Base-by-base conservation (phyloP, 2,113 vertebrate genomes). In the Myotis lucifugus region DNA sequence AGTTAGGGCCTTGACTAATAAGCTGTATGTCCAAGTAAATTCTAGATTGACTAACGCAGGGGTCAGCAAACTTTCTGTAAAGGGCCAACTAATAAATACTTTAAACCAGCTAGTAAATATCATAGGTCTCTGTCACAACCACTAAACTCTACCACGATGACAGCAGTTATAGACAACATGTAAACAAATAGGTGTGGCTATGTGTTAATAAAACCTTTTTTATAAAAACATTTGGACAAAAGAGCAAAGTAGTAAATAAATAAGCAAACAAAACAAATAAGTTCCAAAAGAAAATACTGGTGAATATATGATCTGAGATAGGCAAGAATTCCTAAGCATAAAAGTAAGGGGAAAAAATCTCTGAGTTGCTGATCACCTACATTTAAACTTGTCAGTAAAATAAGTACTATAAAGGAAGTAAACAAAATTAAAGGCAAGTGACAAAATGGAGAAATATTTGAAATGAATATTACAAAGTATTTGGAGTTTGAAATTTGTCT, bases 391-490 rank as follows among this genome's bases (percentile, higher is more conserved):
- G 2, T 54, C 66, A 79, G 83, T 66, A 42, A 89, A 87, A 56
- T 48, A 92, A 90, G 27, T 32, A 59, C 37, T 23, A 23, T 11
- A 87, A 88, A 87, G 48, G 74, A 88, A 46, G 46, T n/a, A 50
- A 84, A 54, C 32, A 88, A 78, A 88, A 66, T 66, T 54, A 74
- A 95, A 92, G n/a, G 61, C 12, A 94, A 90, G 61, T 66, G 25
- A 77, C 19, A 88, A 94, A 93, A 88, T 64, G 69, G 40, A 93
- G 54, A 91, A 83, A 85, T 48, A 92, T 25, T 19, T 84, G 3
- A 81, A 95, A 81, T 76, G 14, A 83, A 70, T 50, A 48, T 64
- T 29, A 48, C 7, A n/a, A 79, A 93, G 10, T 42, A 84, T 69
- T 48, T 40, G 50, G 48, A 85, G 21, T 69, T 64, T 78, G 5